Evolutionary conservation across 2,113 vertebrate genomes (phyloP).

Genomic region (Potamarius usumacintae): DNA sequence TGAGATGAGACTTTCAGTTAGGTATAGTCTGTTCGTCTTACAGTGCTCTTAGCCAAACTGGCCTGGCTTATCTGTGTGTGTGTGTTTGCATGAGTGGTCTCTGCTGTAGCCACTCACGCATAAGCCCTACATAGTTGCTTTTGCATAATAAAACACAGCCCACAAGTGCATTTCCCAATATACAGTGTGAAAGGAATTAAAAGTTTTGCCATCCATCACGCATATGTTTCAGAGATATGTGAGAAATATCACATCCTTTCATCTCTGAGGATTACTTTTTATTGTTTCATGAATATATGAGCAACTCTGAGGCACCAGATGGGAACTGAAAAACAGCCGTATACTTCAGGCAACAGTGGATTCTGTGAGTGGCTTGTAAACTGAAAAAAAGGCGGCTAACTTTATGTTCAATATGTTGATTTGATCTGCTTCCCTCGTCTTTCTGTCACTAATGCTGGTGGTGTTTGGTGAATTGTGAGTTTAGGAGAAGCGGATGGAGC

Average conservation of each 20-base stretch:
- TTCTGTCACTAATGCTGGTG: background rate
- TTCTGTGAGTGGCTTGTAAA: slow-evolving; percentile 37
- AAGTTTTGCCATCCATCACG: slow-evolving; percentile 11
- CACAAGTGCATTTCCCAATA: slow-evolving; percentile 48
- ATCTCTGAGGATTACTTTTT: slow-evolving; percentile 34
- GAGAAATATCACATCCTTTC: slow-evolving; percentile 20
- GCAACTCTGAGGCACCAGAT: slow-evolving; percentile 40
- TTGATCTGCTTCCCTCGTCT: slow-evolving; percentile 26
- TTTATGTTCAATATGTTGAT: slow-evolving; percentile 25
- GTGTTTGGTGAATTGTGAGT: slow-evolving; percentile 12
- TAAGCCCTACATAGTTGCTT: slow-evolving; percentile 51
- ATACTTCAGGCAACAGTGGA: slow-evolving; percentile 32
- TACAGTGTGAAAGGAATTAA: slow-evolving; percentile 39
- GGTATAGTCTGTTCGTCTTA: slow-evolving; percentile 15
- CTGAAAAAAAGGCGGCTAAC: slow-evolving; percentile 20
- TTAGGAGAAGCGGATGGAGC: background rate
- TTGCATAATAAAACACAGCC: slow-evolving; percentile 56
- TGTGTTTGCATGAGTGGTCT: slow-evolving; percentile 19
- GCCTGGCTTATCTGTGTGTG: slow-evolving; percentile 29
- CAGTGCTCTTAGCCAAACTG: slow-evolving; percentile 10
- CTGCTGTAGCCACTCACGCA: slow-evolving; percentile 40
- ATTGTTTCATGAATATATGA: slow-evolving; percentile 19
- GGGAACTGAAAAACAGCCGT: slow-evolving; percentile 29
- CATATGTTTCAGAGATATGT: slow-evolving; percentile 31
- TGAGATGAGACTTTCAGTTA: background rate